Percentiles rank a stretch among this genome's conserved stretches.
These are phyloP conservation scores for Diachrysia chrysitis DNA, from an alignment of 2,888 invertebrate species.

Conservation along the genomic window DNA sequence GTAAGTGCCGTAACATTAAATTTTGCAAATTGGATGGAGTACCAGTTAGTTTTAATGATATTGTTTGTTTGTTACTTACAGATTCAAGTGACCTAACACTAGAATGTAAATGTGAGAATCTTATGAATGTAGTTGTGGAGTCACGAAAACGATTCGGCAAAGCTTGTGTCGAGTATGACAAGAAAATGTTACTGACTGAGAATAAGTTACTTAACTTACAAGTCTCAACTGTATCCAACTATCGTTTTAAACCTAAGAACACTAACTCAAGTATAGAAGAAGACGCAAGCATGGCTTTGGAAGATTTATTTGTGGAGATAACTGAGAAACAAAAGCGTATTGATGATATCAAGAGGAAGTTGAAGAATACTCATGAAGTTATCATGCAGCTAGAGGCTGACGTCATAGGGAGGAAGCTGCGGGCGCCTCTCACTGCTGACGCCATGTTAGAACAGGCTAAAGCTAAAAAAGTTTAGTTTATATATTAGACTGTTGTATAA, in stretches of 20 bases:
- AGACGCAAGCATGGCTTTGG: constrained; percentile 69
- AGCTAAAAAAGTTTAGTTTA: constrained; percentile 51
- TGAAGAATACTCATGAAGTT: constrained; percentile 73
- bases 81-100: constrained; percentile 68
- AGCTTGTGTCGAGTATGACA: constrained; percentile 77
- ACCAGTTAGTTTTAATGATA: too few species aligned
- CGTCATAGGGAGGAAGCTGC: constrained; percentile 65
- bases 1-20: constrained; percentile 30
- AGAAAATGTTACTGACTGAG: constrained; percentile 74
- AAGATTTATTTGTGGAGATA: constrained; percentile 72
- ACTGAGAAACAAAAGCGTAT: constrained; percentile 64
- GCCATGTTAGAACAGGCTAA: constrained; percentile 72
- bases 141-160: constrained; percentile 82
- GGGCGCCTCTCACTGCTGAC: constrained; percentile 71
- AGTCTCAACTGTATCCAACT: constrained; percentile 73
- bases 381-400: constrained; percentile 75
- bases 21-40: not conserved
- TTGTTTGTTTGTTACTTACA: constrained; percentile 49
- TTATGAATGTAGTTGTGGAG: constrained; percentile 83
- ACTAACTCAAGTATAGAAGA: constrained; percentile 59
- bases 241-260: constrained; percentile 73
- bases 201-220: constrained; percentile 78
- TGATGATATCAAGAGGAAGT: constrained; percentile 64
- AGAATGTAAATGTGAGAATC: constrained; percentile 79
- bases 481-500: not conserved